These are phyloP conservation scores for Troides aeacus DNA, from an alignment of 2,888 invertebrate genomes.

Conservation along the genomic window DNA sequence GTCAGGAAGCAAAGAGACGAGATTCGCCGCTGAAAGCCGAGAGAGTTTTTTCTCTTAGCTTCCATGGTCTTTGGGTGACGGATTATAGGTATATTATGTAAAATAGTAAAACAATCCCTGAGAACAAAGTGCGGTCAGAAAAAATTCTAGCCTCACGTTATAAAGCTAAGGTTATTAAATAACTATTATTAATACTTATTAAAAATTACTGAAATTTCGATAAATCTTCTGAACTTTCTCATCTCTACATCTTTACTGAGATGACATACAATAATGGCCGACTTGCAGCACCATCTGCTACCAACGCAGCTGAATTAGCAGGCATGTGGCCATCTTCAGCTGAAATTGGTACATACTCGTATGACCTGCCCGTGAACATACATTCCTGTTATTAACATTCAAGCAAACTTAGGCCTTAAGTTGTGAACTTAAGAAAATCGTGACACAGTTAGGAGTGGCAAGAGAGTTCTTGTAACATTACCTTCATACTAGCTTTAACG, in stretches of 20 bases:
- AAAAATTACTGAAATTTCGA: constrained; percentile 3
- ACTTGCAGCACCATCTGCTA: constrained; percentile 64
- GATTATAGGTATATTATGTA: no score
- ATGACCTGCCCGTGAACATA: constrained; percentile 25
- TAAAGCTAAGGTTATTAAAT: no score
- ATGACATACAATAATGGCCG: constrained; percentile 76
- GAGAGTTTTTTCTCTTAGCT: no score
- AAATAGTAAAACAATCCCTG: no score
- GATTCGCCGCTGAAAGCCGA: no score
- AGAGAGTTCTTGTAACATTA: constrained; percentile 5
- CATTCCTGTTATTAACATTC: constrained; percentile 32
- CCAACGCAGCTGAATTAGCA: constrained; percentile 63
- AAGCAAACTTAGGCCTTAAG: constrained; percentile 29
- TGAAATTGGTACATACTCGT: constrained; percentile 41
- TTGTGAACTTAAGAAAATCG: background rate
- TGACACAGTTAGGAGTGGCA: background rate
- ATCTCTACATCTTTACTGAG: constrained; percentile 53
- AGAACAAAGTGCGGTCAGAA: no score
- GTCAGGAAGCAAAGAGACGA: no score
- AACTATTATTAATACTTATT: no score
- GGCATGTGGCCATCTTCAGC: constrained; percentile 54
- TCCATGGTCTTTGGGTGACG: no score
- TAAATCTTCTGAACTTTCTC: constrained; percentile 33
- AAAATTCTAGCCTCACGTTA: no score
- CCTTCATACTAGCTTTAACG: constrained; percentile 20